These are phyloP conservation scores for Sorex araneus DNA, from an alignment of 2,113 vertebrate species.

Conservation along the genomic window DNA sequence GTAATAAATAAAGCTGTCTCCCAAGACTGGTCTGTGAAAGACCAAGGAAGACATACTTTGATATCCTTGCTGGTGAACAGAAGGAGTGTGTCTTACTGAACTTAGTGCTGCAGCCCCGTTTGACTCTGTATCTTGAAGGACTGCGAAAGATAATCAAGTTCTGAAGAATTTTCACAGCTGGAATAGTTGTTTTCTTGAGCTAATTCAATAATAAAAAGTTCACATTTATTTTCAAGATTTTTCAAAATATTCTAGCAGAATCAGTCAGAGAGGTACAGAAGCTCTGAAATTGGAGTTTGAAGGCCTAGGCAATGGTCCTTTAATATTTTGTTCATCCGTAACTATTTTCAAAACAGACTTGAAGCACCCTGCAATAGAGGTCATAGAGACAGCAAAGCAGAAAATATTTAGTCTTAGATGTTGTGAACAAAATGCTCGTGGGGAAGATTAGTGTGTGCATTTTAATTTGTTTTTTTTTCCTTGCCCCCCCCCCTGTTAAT, in stretches of 20 bases:
- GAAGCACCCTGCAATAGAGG: not conserved
- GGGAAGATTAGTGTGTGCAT: not conserved
- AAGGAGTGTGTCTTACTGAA: too few species aligned
- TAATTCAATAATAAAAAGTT: not conserved
- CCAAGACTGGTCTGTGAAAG: not conserved
- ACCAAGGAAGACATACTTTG: not conserved
- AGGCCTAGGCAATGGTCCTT: not conserved
- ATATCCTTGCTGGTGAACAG: not conserved
- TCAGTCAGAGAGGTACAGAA: not conserved
- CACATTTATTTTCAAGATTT: not conserved
- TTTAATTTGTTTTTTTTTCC: not conserved
- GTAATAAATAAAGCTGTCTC: too few species aligned
- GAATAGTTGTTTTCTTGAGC: not conserved
- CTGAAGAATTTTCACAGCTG: not conserved
- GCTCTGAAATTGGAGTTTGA: not conserved
- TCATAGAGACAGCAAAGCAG: not conserved
- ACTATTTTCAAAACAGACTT: constrained; percentile 41
- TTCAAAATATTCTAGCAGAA: not conserved
- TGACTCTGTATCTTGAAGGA: not conserved
- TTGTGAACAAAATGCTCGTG: not conserved
- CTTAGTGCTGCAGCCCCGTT: too few species aligned
- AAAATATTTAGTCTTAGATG: not conserved
- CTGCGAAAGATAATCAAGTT: not conserved
- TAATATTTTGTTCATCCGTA: not conserved
- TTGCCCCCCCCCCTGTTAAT: not conserved